Base-by-base conservation (phyloP, 2,797 vertebrate genomes). In the Macropodus opercularis region DNA sequence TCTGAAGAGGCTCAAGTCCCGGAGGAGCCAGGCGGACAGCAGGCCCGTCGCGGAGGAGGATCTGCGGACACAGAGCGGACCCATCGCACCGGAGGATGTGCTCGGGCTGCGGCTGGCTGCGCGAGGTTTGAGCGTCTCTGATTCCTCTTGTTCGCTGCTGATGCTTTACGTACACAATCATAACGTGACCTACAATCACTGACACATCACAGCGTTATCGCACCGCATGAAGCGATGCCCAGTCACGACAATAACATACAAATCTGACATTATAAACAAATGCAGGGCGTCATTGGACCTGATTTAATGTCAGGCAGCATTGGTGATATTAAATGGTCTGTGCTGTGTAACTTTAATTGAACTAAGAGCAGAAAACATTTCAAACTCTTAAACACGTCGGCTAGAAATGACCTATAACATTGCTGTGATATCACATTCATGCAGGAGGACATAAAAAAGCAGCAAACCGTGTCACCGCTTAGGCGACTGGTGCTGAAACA, bases 41-140 rank as follows among this genome's bases (percentile, higher is more conserved):
- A 88, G 75, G 85, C 79, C 90, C 66, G 84, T 91, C 63, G 94
- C 94, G 1, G 95, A 96, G 81, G 90, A 94, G 3, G 94, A 96
- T 69, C 80, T 96, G 80, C 78, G 92, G 84, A 69, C 91, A 10
- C 90, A 92, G 71, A 90, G 87, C 43, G 80, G 90, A 49, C 68
- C 60, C 76, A 93, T 95, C 79, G 89, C 91, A 43, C 93, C 94
- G n/a, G 94, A 95, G 71, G 93, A 95, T 69, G 94, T 95, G 81
- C 74, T 96, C 32, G 94, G 93, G 67, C 92, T 95, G 72, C 80
- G 90, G 75, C 90, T 89, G 68, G 94, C 95, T 41, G 77, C 85
- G 14, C 73, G 85, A 84, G 89, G 89, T 91, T 79, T 62, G 84
- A 18, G 34, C 11, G 40, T 32, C 13, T 53, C 17, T 46, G 6